A percentile compares a stretch with the other conserved stretches of the same genome.
Conservation (phyloP, 2,888 invertebrate species). For the Cephus sareptanus region DNA sequence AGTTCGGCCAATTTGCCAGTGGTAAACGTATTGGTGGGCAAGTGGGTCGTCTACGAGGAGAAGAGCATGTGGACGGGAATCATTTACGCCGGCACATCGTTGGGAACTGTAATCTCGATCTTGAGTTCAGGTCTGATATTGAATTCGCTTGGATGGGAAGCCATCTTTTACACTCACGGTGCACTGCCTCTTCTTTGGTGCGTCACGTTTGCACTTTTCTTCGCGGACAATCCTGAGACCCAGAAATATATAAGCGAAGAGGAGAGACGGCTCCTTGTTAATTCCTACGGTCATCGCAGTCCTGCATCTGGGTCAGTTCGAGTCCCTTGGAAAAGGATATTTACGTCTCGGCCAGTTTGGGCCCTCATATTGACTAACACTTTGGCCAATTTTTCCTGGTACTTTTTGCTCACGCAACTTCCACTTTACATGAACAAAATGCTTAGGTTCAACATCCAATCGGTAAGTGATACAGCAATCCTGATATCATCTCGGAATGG, state of each 20-base stretch:
- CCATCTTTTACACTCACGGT: conserved; percentile 60
- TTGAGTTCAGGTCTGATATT: conserved; percentile 55
- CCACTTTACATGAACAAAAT: conserved; percentile 68
- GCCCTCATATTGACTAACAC: conserved; percentile 65
- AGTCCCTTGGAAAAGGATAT: conserved; percentile 66
- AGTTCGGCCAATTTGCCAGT: conserved; percentile 60
- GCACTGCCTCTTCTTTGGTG: conserved; percentile 57
- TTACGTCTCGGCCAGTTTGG: conserved; percentile 65
- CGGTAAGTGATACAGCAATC: conserved; percentile 52
- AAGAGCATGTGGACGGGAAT: conserved; percentile 59
- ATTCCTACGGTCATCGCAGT: conserved; percentile 56
- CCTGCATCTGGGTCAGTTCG: conserved; percentile 23
- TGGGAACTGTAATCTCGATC: conserved; percentile 62
- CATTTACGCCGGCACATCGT: conserved; percentile 58
- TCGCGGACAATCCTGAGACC: conserved; percentile 61
- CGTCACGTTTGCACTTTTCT: conserved; percentile 47
- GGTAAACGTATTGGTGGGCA: conserved; percentile 58
- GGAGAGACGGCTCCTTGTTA: conserved; percentile 57
- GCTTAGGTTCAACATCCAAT: conserved; percentile 64
- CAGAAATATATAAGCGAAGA: conserved; percentile 60
- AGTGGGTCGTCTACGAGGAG: conserved; percentile 62
- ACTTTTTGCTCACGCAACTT: conserved; percentile 67
- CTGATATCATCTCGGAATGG: background rate
- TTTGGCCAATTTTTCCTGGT: conserved; percentile 68
- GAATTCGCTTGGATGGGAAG: conserved; percentile 49